phyloP scores from a whole-genome alignment of 2,797 vertebrate genomes.

The Sebastes itinus region DNA sequence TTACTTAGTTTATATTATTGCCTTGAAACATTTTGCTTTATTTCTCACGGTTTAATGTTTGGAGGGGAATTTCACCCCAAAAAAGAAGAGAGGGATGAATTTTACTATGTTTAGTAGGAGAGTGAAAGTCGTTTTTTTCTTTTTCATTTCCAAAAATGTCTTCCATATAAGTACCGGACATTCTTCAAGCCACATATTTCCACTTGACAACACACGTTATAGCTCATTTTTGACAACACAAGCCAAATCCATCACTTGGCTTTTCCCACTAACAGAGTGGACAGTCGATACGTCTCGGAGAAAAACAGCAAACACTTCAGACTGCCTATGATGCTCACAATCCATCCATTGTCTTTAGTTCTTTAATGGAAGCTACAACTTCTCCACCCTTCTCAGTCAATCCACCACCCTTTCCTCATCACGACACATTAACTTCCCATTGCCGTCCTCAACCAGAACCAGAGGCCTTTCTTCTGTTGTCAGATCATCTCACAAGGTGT shows the following conservation, averaged over 20 bases:
- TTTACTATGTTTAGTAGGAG: not conserved
- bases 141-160: not conserved
- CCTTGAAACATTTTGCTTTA: too few species aligned
- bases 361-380: not conserved
- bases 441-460: not conserved
- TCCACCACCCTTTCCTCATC: not conserved
- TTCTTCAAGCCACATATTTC: not conserved
- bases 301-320: not conserved
- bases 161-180: not conserved
- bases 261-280: not conserved
- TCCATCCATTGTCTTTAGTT: not conserved
- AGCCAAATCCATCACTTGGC: not conserved
- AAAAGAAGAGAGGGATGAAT: not conserved
- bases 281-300: not conserved
- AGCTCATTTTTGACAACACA: not conserved
- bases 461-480: not conserved
- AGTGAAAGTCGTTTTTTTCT: not conserved
- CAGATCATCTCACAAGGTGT: constrained; percentile 5
- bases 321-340: not conserved
- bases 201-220: not conserved
- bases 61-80: too few species aligned
- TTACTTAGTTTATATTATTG: too few species aligned
- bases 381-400: not conserved
- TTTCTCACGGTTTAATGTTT: too few species aligned
- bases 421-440: constrained; percentile 10